phyloP scores from a whole-genome alignment of 2,797 vertebrate species.

The Danio tinwini region DNA sequence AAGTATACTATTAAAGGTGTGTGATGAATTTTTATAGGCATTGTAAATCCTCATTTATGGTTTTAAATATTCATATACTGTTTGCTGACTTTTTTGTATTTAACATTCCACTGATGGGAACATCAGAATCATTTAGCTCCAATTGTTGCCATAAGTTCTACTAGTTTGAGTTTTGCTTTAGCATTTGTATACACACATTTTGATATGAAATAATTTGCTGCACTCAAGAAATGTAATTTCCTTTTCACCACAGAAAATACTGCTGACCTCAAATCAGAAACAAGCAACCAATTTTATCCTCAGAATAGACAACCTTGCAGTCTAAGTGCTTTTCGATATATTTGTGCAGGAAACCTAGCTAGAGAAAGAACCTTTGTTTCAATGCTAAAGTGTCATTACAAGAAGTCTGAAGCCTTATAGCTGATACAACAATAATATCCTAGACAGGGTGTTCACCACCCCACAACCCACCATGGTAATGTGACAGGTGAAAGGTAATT shows the following conservation, averaged over 20 bases:
- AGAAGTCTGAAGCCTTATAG: slow-evolving; percentile 1
- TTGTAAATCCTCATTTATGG: not conserved
- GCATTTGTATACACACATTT: not conserved
- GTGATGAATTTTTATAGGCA: too few relatives aligned
- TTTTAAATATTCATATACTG: not conserved
- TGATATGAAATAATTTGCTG: not conserved
- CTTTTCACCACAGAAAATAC: not conserved
- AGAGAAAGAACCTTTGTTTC: not conserved
- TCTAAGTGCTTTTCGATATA: not conserved
- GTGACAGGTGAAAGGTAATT: too few relatives aligned
- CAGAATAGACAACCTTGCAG: not conserved
- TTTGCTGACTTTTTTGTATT: too few relatives aligned
- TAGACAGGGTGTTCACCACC: not conserved
- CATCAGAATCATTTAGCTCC: not conserved
- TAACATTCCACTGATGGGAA: too few relatives aligned
- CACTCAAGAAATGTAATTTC: not conserved
- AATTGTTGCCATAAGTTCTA: not conserved
- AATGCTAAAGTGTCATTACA: not conserved
- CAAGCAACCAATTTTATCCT: not conserved
- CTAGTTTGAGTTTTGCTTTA: not conserved
- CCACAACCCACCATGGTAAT: too few relatives aligned
- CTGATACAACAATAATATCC: not conserved
- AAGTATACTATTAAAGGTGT: too few relatives aligned
- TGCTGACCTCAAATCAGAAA: slow-evolving; percentile 1
- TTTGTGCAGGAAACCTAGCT: not conserved